Percentiles rank a stretch among this genome's conserved stretches.
These are phyloP conservation scores for Polietes domitor DNA, from an alignment of 2,888 invertebrate species.

Conservation along the genomic window DNA sequence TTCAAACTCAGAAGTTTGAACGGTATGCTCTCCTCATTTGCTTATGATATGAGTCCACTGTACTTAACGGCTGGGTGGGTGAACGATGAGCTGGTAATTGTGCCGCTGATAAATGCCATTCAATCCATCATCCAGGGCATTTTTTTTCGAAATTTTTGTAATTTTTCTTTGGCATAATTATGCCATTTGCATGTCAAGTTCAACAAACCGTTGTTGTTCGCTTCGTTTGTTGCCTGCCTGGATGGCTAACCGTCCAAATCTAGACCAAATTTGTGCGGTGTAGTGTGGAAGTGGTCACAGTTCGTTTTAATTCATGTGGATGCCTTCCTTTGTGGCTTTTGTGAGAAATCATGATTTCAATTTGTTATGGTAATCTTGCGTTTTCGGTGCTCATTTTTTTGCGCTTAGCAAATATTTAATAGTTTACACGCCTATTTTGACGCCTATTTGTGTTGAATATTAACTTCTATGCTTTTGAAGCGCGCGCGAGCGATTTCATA, in stretches of 20 bases:
- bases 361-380: slow-evolving; percentile 59
- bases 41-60: too few relatives aligned
- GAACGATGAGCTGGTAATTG: slow-evolving; percentile 48
- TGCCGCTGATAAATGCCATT: slow-evolving; percentile 58
- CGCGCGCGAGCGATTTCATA: slow-evolving; percentile 42
- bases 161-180: slow-evolving; percentile 58
- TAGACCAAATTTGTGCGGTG: neutral
- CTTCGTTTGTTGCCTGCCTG: neutral
- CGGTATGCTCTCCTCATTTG: neutral
- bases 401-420: slow-evolving; percentile 65
- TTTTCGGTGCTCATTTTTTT: slow-evolving; percentile 48
- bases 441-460: slow-evolving; percentile 63
- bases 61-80: neutral
- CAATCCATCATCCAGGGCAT: slow-evolving; percentile 35
- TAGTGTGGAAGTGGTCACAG: neutral
- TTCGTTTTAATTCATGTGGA: neutral
- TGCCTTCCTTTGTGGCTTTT: neutral
- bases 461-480: slow-evolving; percentile 49
- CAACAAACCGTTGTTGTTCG: slow-evolving; percentile 65
- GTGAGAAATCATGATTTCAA: slow-evolving; percentile 58
- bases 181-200: slow-evolving; percentile 69
- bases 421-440: slow-evolving; percentile 67
- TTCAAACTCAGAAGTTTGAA: slow-evolving; percentile 43
- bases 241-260: neutral
- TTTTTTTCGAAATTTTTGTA: neutral